Evolutionary conservation across 1,140 invertebrate genomes (phyloP).

Genomic region (Eumeta japonica): DNA sequence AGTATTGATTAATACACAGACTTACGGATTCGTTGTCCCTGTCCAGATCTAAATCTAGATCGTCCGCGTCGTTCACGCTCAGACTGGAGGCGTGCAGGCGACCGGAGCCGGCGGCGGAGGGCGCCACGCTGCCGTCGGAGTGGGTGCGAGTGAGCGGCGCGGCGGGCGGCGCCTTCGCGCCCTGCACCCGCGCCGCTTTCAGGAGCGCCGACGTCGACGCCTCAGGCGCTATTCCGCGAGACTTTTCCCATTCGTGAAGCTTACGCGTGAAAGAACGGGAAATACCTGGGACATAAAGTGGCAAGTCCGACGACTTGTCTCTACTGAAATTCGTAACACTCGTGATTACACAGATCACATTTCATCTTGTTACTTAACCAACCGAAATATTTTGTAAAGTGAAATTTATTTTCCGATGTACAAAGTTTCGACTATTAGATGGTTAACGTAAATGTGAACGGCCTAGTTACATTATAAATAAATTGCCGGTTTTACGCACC

Average conservation of each 20-base stretch:
- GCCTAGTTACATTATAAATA: too few species aligned
- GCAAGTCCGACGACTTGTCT: background rate
- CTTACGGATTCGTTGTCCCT: slow-evolving; percentile 39
- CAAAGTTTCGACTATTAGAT: too few species aligned
- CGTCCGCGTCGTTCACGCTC: slow-evolving; percentile 69
- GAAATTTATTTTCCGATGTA: too few species aligned
- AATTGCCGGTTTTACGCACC: too few species aligned
- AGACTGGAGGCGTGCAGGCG: slow-evolving; percentile 68
- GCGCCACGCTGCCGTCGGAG: slow-evolving; percentile 69
- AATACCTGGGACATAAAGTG: slow-evolving; percentile 59
- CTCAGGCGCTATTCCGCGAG: slow-evolving; percentile 75
- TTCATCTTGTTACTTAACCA: too few species aligned
- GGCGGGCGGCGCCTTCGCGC: slow-evolving; percentile 59
- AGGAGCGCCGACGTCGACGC: slow-evolving; percentile 77
- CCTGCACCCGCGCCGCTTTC: slow-evolving; percentile 44
- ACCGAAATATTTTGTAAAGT: too few species aligned
- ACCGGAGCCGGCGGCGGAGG: slow-evolving; percentile 42
- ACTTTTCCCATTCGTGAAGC: slow-evolving; percentile 88
- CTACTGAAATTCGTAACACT: background rate
- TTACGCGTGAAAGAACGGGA: slow-evolving; percentile 85
- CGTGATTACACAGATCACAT: too few species aligned
- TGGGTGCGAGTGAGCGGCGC: slow-evolving; percentile 63
- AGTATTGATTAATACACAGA: slow-evolving; percentile 6
- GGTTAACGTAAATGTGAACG: too few species aligned
- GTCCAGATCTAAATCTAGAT: slow-evolving; percentile 56